These are phyloP conservation scores for Schizotus pectinicornis DNA, from an alignment of 2,888 invertebrate species.

Conservation along the genomic window DNA sequence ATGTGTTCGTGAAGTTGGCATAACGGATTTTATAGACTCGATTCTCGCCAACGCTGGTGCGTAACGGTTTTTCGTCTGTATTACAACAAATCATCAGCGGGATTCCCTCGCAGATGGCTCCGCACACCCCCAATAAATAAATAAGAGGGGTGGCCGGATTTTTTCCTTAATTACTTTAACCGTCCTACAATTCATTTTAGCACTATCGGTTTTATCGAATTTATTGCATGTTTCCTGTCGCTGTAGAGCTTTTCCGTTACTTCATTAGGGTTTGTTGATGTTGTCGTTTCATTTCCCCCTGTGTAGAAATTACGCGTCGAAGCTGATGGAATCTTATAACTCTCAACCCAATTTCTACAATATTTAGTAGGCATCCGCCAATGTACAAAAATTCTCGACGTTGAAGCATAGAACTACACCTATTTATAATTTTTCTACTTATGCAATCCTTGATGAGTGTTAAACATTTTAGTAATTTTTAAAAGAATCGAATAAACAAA, in stretches of 20 bases:
- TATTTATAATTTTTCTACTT: too few species aligned
- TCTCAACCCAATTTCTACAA: too few species aligned
- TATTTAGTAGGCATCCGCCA: too few species aligned
- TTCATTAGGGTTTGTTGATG: conserved; percentile 43
- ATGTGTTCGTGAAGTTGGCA: conserved; percentile 41
- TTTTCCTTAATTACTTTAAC: conserved; percentile 41
- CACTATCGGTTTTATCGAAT: conserved; percentile 7
- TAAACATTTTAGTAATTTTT: too few species aligned
- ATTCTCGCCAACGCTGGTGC: conserved; percentile 31
- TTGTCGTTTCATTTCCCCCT: conserved; percentile 43
- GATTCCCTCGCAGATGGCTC: conserved; percentile 52
- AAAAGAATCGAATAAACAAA: too few species aligned
- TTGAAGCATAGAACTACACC: too few species aligned
- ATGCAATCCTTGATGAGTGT: too few species aligned
- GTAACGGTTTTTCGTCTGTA: conserved; percentile 41
- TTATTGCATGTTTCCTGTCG: conserved; percentile 4
- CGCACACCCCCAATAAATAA: conserved; percentile 45
- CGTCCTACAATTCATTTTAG: conserved; percentile 6
- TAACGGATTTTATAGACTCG: conserved; percentile 46
- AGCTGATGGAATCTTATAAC: too few species aligned
- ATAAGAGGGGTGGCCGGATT: conserved; percentile 34
- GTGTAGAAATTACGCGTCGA: conserved; percentile 7
- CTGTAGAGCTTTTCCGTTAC: conserved; percentile 42
- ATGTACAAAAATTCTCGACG: too few species aligned
- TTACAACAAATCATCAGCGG: conserved; percentile 48